Evolutionary conservation across 2,888 invertebrate species (phyloP).

Genomic region (Drosophila conformis): DNA sequence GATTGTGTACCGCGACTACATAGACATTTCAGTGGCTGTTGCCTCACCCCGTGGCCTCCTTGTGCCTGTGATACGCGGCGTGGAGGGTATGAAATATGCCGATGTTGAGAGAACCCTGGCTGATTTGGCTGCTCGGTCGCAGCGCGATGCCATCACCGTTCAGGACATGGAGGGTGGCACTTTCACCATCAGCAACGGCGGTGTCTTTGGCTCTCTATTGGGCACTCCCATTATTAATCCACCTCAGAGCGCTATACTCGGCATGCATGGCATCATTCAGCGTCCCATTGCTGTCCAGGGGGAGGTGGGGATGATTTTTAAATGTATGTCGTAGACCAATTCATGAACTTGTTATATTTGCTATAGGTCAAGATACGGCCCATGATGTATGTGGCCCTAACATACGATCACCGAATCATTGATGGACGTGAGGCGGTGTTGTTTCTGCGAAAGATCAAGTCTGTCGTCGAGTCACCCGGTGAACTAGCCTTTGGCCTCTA

Average conservation of each 20-base stretch:
- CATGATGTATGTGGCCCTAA: constrained; percentile 99
- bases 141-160: constrained; percentile 93
- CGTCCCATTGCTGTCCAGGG: constrained; percentile 97
- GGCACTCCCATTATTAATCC: constrained; percentile 99
- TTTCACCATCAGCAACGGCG: constrained; percentile 99
- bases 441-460: constrained; percentile 98
- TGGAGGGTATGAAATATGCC: constrained; percentile 97
- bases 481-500: constrained; percentile 96
- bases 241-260: constrained; percentile 98
- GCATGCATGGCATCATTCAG: constrained; percentile 99
- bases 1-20: constrained; percentile 94
- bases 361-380: constrained; percentile 96
- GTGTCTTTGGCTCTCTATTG: constrained; percentile 98
- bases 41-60: constrained; percentile 99
- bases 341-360: neutral
- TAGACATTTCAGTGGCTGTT: constrained; percentile 99
- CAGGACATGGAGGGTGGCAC: constrained; percentile 99
- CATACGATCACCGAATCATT: constrained; percentile 99
- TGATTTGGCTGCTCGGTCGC: constrained; percentile 96
- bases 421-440: constrained; percentile 99
- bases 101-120: constrained; percentile 96
- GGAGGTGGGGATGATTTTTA: constrained; percentile 86
- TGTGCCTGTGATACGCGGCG: constrained; percentile 97
- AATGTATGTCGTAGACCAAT: neutral
- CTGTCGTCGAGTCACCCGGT: constrained; percentile 97